A percentile compares a stretch with the other conserved stretches of the same genome.
These are phyloP conservation scores for Caenorhabditis tropicalis DNA, from an alignment of 1,140 invertebrate genomes.

Conservation along the genomic window DNA sequence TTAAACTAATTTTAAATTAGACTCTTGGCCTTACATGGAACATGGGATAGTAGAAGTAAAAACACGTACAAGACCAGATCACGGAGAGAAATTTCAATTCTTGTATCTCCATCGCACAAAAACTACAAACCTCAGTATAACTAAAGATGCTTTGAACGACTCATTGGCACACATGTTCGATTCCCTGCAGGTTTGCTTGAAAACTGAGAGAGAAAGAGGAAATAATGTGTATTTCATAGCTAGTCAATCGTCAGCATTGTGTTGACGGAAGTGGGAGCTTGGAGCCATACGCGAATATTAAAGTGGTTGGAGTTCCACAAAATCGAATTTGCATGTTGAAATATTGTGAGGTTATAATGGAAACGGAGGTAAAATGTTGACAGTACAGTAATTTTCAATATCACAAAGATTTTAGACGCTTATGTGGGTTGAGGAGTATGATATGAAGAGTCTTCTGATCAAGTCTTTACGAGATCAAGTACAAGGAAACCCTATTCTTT, in stretches of 20 bases:
- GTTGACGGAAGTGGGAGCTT: neutral
- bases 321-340: slow-evolving; percentile 8
- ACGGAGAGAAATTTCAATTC: neutral
- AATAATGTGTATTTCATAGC: neutral
- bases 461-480: neutral
- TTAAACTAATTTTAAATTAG: neutral
- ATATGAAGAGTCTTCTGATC: neutral
- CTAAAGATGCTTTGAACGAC: neutral
- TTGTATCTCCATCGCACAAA: neutral
- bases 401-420: neutral
- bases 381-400: neutral
- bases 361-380: neutral
- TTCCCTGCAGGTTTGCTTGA: neutral
- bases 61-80: neutral
- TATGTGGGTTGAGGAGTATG: neutral
- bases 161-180: slow-evolving; percentile 24
- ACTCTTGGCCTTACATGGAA: neutral
- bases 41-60: neutral
- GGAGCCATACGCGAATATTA: slow-evolving; percentile 15
- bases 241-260: neutral
- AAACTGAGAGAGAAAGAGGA: neutral
- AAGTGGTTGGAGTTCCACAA: neutral
- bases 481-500: slow-evolving; percentile 11
- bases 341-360: slow-evolving; percentile 8
- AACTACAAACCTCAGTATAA: neutral